Evolutionary conservation across 2,888 invertebrate species (phyloP).

Genomic region (Dynastes grantii): DNA sequence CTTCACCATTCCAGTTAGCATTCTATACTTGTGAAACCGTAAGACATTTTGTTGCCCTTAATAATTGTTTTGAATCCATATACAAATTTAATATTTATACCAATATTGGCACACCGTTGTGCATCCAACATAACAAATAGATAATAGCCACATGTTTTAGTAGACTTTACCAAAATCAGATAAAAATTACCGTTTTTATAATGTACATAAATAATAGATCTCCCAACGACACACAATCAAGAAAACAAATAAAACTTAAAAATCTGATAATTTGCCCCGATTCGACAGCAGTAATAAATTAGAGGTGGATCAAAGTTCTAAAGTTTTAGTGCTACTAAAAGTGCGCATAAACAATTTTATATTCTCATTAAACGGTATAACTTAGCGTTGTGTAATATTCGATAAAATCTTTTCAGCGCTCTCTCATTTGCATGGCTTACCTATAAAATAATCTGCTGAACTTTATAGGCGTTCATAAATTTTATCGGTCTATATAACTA

Average conservation of each 20-base stretch:
- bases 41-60: too few relatives aligned
- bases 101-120: too few relatives aligned
- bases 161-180: too few relatives aligned
- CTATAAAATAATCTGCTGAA: conserved; percentile 14
- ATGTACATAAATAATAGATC: neutral
- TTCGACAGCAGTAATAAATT: neutral
- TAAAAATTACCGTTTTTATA: too few relatives aligned
- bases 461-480: conserved; percentile 23
- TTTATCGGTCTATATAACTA: conserved; percentile 12
- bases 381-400: conserved; percentile 15
- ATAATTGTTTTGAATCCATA: too few relatives aligned
- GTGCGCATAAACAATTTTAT: conserved; percentile 19
- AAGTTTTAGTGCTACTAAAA: conserved; percentile 20
- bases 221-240: neutral
- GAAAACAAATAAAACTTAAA: neutral
- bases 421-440: conserved; percentile 13
- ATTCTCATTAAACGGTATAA: conserved; percentile 25
- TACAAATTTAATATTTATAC: too few relatives aligned
- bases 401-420: conserved; percentile 18
- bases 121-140: too few relatives aligned
- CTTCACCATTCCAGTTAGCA: too few relatives aligned
- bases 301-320: conserved; percentile 10
- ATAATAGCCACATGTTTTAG: too few relatives aligned
- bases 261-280: neutral
- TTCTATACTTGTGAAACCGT: too few relatives aligned